Evolutionary conservation across 2,797 vertebrate species (phyloP).

Genomic region (Amblyopsis hoosieri): DNA sequence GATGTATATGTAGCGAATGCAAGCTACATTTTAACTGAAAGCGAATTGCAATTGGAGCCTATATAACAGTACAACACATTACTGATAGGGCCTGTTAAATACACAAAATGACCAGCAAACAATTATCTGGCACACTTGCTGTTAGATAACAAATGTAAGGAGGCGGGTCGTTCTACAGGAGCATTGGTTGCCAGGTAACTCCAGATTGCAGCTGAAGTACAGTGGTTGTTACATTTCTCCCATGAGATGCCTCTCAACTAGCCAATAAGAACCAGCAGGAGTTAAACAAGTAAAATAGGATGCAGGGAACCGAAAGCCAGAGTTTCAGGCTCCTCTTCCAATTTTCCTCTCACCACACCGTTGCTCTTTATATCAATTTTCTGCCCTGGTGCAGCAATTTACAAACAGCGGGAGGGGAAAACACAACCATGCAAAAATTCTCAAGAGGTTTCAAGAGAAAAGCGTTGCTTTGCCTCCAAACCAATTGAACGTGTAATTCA

Average conservation of each 20-base stretch:
- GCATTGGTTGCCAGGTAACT: slow-evolving; percentile 43
- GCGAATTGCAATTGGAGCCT: too few relatives aligned
- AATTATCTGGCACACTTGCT: slow-evolving; percentile 11
- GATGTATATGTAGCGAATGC: neutral
- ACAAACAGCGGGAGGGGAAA: slow-evolving; percentile 44
- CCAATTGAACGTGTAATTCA: slow-evolving; percentile 7
- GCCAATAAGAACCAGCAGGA: slow-evolving; percentile 53
- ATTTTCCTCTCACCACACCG: slow-evolving; percentile 43
- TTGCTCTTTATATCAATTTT: slow-evolving; percentile 39
- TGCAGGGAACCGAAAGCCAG: slow-evolving; percentile 35
- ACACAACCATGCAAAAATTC: slow-evolving; percentile 28
- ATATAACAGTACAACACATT: too few relatives aligned
- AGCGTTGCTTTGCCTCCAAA: slow-evolving; percentile 9
- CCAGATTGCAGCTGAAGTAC: slow-evolving; percentile 16
- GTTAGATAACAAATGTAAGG: slow-evolving; percentile 10
- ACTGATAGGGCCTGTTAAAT: neutral
- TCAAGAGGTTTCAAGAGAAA: slow-evolving; percentile 27
- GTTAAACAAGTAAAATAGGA: slow-evolving; percentile 43
- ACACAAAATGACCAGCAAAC: neutral
- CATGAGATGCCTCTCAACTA: slow-evolving; percentile 29
- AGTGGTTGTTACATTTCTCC: slow-evolving; percentile 33
- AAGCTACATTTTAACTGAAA: neutral
- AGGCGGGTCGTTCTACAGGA: slow-evolving; percentile 6
- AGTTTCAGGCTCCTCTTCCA: slow-evolving; percentile 32
- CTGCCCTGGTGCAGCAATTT: slow-evolving; percentile 25